Conservation (phyloP, 2,888 invertebrate genomes). For the Xestia ashworthii region DNA sequence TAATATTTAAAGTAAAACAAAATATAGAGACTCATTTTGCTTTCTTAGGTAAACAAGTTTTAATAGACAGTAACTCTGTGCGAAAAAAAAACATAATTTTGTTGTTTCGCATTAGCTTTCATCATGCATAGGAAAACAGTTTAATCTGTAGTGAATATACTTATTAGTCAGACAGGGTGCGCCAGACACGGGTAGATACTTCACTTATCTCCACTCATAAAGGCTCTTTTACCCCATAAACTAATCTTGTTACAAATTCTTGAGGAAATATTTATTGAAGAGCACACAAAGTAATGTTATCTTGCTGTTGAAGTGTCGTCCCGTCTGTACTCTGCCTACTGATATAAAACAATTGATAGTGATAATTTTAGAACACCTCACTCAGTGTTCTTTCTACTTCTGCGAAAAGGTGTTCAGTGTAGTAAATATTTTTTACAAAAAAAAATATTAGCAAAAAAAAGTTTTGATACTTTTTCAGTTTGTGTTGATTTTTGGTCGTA, state of each 20-base stretch:
- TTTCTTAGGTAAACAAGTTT: not conserved
- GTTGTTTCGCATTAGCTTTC: not conserved
- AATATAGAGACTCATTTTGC: not conserved
- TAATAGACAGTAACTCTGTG: not conserved
- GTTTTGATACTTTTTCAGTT: slow-evolving; percentile 31
- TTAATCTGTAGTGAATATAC: not conserved
- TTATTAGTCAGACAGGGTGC: slow-evolving; percentile 34
- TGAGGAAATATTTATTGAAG: slow-evolving; percentile 22
- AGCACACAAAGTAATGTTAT: slow-evolving; percentile 31
- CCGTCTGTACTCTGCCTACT: slow-evolving; percentile 53
- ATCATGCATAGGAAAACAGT: not conserved
- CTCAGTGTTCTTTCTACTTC: slow-evolving; percentile 62
- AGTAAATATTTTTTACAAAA: slow-evolving; percentile 14
- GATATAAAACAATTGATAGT: slow-evolving; percentile 70
- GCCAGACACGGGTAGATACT: not conserved
- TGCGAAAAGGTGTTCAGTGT: slow-evolving; percentile 59
- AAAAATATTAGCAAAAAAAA: slow-evolving; percentile 9
- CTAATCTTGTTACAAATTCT: slow-evolving; percentile 26
- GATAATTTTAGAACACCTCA: slow-evolving; percentile 60
- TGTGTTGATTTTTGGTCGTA: slow-evolving; percentile 60
- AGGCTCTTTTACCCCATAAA: slow-evolving; percentile 6
- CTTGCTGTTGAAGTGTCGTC: slow-evolving; percentile 43
- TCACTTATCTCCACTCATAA: slow-evolving; percentile 6
- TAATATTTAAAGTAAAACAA: not conserved
- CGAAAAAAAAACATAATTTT: not conserved